Conservation (phyloP, 2,113 vertebrate genomes). For the Elanoides forficatus region DNA sequence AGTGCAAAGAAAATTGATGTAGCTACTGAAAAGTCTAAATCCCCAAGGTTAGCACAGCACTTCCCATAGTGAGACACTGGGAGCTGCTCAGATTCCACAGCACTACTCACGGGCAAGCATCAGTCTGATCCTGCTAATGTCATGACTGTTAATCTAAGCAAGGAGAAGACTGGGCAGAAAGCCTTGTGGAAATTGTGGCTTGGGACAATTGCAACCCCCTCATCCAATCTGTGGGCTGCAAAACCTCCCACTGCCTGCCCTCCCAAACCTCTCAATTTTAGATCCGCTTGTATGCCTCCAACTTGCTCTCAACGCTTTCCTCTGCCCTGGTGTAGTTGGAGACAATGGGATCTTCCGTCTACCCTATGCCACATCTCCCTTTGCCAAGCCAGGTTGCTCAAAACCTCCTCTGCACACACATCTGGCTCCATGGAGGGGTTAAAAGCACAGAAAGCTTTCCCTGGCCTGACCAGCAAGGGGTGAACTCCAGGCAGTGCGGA, state of each 20-base stretch:
- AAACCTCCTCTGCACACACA: not conserved
- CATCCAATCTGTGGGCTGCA: not conserved
- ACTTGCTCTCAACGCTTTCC: not conserved
- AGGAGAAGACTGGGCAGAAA: not conserved
- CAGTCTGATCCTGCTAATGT: not conserved
- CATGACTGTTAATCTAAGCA: not conserved
- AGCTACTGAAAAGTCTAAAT: not conserved
- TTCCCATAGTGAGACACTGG: not conserved
- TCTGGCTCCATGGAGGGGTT: not conserved
- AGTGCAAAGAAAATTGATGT: not conserved
- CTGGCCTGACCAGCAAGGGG: not conserved
- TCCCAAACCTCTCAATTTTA: not conserved
- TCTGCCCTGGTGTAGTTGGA: accelerated
- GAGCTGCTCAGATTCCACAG: not conserved
- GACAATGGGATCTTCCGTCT: not conserved
- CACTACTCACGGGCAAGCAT: accelerated
- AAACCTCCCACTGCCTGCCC: not conserved
- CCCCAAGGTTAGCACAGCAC: not conserved
- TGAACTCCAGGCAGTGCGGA: not conserved
- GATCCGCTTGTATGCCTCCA: accelerated
- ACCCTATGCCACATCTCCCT: not conserved
- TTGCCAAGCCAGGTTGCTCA: not conserved
- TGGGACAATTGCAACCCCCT: not conserved
- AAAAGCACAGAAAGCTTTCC: not conserved
- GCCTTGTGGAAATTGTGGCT: not conserved